These are phyloP conservation scores for Maconellicoccus hirsutus DNA, from an alignment of 1,140 invertebrate species.

Conservation along the genomic window DNA sequence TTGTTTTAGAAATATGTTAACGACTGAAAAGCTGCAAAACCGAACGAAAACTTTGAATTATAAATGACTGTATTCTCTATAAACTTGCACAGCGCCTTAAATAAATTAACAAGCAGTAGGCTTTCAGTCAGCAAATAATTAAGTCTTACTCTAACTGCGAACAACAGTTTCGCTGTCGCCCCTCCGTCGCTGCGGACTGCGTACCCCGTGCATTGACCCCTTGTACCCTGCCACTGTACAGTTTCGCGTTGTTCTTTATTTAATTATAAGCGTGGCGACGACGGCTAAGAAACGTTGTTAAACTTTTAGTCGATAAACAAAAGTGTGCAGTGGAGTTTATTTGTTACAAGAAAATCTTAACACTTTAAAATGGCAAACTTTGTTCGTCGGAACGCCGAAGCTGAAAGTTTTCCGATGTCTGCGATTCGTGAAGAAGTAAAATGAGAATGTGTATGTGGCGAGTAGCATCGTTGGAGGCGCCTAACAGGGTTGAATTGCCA, in stretches of 20 bases:
- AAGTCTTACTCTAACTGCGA: slow-evolving; percentile 21
- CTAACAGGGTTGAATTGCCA: no score
- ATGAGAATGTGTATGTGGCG: no score
- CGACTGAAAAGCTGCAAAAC: slow-evolving; percentile 18
- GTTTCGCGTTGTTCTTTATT: background rate
- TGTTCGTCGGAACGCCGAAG: background rate
- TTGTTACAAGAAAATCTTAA: slow-evolving; percentile 22
- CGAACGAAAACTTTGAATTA: slow-evolving; percentile 22
- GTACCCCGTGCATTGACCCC: background rate
- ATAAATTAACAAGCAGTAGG: slow-evolving; percentile 22
- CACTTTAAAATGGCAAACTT: slow-evolving; percentile 10
- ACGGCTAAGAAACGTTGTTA: slow-evolving; percentile 21
- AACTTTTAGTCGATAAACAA: slow-evolving; percentile 20
- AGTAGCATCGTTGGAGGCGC: no score
- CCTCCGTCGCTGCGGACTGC: no score
- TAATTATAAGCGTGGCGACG: slow-evolving; percentile 21
- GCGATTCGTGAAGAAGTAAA: no score
- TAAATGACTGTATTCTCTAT: slow-evolving; percentile 15
- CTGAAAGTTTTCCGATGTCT: no score
- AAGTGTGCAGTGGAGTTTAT: slow-evolving; percentile 16
- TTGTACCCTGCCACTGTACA: background rate
- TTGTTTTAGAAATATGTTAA: slow-evolving; percentile 13
- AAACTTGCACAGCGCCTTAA: slow-evolving; percentile 16
- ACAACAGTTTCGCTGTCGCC: background rate
- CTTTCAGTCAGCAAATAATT: slow-evolving; percentile 22